Percentiles rank a stretch among this genome's conserved stretches.
Conservation (phyloP, 2,797 vertebrate genomes). For the Danio kyathit region DNA sequence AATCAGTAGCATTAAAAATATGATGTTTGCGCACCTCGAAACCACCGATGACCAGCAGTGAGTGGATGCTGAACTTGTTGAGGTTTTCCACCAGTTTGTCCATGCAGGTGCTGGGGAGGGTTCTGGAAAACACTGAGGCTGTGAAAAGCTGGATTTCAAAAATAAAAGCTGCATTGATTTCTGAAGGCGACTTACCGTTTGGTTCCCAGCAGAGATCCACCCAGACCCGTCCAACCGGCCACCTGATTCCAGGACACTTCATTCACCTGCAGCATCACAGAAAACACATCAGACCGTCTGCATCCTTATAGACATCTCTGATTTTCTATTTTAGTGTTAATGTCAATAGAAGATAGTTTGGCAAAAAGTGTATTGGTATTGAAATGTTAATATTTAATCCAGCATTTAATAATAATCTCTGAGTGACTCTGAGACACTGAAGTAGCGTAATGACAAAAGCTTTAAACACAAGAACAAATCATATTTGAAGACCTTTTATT, state of each 20-base stretch:
- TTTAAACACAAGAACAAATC: too few relatives aligned
- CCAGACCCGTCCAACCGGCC: slow-evolving; percentile 94
- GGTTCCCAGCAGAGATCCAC: slow-evolving; percentile 93
- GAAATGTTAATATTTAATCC: too few relatives aligned
- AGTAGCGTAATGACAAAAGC: too few relatives aligned
- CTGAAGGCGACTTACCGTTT: slow-evolving; percentile 83
- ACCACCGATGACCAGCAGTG: slow-evolving; percentile 90
- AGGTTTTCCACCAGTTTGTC: slow-evolving; percentile 88
- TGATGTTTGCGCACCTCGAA: slow-evolving; percentile 85
- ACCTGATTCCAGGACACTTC: slow-evolving; percentile 90
- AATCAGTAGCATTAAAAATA: too few relatives aligned
- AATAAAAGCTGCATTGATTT: not conserved
- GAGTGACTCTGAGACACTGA: too few relatives aligned
- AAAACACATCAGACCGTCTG: not conserved
- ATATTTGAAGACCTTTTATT: too few relatives aligned
- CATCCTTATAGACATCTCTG: too few relatives aligned
- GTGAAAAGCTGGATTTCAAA: not conserved
- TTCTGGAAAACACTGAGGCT: slow-evolving; percentile 75
- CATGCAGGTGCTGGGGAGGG: slow-evolving; percentile 86
- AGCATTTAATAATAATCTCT: too few relatives aligned
- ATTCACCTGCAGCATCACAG: slow-evolving; percentile 76
- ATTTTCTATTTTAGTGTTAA: too few relatives aligned
- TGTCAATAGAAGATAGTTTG: too few relatives aligned
- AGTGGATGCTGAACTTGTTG: slow-evolving; percentile 84
- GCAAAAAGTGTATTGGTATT: too few relatives aligned